Evolutionary conservation across 2,113 vertebrate genomes (phyloP), one percentile per base, ranked within the genome.

Genomic region (Antennarius striatus): DNA sequence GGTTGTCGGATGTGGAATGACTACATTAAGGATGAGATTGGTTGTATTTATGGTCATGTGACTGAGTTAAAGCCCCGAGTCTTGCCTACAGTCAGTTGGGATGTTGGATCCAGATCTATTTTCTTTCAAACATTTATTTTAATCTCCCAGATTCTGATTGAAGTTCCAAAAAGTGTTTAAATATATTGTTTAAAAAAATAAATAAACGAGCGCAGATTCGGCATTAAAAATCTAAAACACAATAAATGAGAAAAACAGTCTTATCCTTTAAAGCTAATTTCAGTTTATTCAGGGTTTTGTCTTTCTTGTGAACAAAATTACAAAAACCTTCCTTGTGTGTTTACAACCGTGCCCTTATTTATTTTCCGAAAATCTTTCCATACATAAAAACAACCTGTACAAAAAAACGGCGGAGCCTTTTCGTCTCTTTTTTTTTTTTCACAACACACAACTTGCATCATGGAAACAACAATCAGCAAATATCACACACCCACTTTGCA

Each of bases 301-400:
- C 53, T 22, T 22, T 22, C 32, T 57, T 28, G 15, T 51, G 14
- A 28, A 52, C 7, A 74, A 50, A 75, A 62, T 62, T 2, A 63
- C n/a, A 0, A 6, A 43, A 30, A 40, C 50, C n/a, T 57, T 16
- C 5, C 30, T 36, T 42, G 30, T 82, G 60, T 75, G 76, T 83
- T 85, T 63, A 77, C 64, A 82, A 75, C 81, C 77, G 68, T 82
- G 80, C 84, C 71, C 63, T 69, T 40, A 67, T 96, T 96, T 95
- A 95, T 95, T 96, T 86, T 94, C 88, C 90, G 87, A 86, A 92
- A 86, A 91, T 93, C 88, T 88, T 91, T 81, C 93, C 91, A 91
- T 92, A 96, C 93, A 94, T 94, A 93, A 92, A 96, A 95, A 95
- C 94, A 94, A 94, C 89, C 89, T 94, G 93, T 92, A 93, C 93